These are phyloP conservation scores for Columba livia DNA, from an alignment of 2,113 vertebrate genomes.

Conservation along the genomic window DNA sequence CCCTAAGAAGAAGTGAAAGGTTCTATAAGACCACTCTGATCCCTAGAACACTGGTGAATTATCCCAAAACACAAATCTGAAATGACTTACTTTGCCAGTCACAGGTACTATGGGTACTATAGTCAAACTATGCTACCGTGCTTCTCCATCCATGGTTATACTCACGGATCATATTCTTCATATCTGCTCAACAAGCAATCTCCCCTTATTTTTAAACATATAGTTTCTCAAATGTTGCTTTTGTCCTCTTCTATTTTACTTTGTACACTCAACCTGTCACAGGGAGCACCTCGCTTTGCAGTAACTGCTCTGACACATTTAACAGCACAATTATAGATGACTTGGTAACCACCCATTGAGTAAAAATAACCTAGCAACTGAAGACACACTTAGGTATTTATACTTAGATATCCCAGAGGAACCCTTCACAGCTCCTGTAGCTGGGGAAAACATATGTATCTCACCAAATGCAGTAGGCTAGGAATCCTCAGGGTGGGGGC, in stretches of 20 bases:
- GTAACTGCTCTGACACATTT: slow-evolving; percentile 59
- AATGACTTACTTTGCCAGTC: background rate
- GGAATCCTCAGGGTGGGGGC: slow-evolving; percentile 38
- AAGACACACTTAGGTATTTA: slow-evolving; percentile 62
- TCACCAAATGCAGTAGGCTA: slow-evolving; percentile 50
- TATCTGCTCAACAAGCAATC: background rate
- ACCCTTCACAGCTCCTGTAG: slow-evolving; percentile 59
- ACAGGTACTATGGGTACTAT: background rate
- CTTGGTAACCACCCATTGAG: slow-evolving; percentile 58
- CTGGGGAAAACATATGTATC: slow-evolving; percentile 65
- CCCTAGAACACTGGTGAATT: background rate
- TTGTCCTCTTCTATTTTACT: background rate
- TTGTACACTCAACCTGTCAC: background rate
- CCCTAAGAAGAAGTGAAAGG: background rate
- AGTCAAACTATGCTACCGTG: background rate
- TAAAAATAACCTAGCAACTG: slow-evolving; percentile 70
- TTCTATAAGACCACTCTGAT: background rate
- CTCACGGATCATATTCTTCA: background rate
- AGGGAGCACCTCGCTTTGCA: slow-evolving; percentile 34
- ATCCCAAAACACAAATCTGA: background rate
- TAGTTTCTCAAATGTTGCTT: background rate
- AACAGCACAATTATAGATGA: slow-evolving; percentile 62
- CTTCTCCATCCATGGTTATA: background rate
- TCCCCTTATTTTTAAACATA: background rate
- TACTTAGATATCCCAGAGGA: slow-evolving; percentile 66